Percentiles rank a stretch among this genome's conserved stretches.
phyloP scores from a whole-genome alignment of 1,140 invertebrate genomes.

The Drosophila ananassae region DNA sequence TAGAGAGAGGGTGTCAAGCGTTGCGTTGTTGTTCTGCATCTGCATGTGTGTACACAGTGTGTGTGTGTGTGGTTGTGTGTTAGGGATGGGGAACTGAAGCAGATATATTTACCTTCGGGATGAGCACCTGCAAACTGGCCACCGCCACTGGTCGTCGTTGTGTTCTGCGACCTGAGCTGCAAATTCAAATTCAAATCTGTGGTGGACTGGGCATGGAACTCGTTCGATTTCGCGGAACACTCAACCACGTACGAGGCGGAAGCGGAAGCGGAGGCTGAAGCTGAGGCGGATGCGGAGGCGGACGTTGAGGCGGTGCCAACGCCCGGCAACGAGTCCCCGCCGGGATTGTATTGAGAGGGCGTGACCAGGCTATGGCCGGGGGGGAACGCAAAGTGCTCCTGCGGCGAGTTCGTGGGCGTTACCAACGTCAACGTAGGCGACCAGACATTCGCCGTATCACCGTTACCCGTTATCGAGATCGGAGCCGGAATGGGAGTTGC shows the following conservation, averaged over 20 bases:
- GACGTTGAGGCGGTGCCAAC: conserved; percentile 62
- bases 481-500: background rate
- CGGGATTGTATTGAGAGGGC: background rate
- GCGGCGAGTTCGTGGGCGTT: conserved; percentile 78
- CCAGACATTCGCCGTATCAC: conserved; percentile 31
- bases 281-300: conserved; percentile 23
- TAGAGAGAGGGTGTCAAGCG: background rate
- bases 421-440: conserved; percentile 75
- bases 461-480: background rate
- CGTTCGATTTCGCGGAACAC: conserved; percentile 55
- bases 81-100: conserved; percentile 7
- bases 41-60: background rate
- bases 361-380: background rate
- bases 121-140: conserved; percentile 28
- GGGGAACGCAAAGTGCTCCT: conserved; percentile 57
- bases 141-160: conserved; percentile 39
- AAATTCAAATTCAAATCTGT: conserved; percentile 83
- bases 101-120: conserved; percentile 71
- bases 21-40: conserved; percentile 1
- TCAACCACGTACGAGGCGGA: conserved; percentile 50
- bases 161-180: conserved; percentile 71
- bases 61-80: background rate
- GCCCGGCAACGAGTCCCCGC: conserved; percentile 48
- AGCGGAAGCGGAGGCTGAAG: conserved; percentile 25
- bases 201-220: conserved; percentile 68